Base-by-base conservation (phyloP, 2,797 vertebrate genomes). In the Botia almorhae region DNA sequence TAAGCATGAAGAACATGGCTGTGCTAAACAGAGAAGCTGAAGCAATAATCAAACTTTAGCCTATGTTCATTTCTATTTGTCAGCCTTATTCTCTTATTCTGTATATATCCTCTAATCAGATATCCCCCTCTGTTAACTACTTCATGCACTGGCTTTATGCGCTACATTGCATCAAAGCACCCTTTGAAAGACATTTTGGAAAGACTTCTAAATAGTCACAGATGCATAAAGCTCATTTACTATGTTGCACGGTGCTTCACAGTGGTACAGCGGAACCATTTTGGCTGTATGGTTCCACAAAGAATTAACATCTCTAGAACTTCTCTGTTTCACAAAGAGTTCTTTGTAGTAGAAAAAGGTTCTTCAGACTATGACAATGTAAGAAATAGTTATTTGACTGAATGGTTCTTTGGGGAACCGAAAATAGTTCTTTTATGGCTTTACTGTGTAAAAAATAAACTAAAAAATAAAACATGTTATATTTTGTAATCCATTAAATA, bases 1-100 rank as follows among this genome's bases (percentile, higher is more conserved):
- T 48, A 84, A 81, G 50, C 1, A 77, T 71, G 78, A 85, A 71
- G 70, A 82, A 78, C 19, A 81, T 61, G 80, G 73, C 63, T 74
- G 69, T 68, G 53, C 26, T 53, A 33, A 23, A 81, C 7, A 64
- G 64, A 58, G 36, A 48, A 10, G 1, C 7, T 46, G 39, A 46
- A 5, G 74, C 73, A 39, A 72, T 58, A 78, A 81, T 76, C 56
- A 81, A 64, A 51, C 19, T 73, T 71, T 23, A 33, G 36, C 63
- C 33, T 39, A 10, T 58, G 7, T 7, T 46, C 2, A 39, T 17
- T 39, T 39, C 39, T 39, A 39, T 39, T 1, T 39, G 39, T 17
- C 50, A 51, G 13, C 50, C 13, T 14, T 16, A 14, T 51, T 50
- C 46, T 11, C 21, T 23, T 21, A 23, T 58, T 61, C 23, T 61